Evolutionary conservation across 2,888 invertebrate genomes (phyloP).

Genomic region (Caenorhabditis sp.): DNA sequence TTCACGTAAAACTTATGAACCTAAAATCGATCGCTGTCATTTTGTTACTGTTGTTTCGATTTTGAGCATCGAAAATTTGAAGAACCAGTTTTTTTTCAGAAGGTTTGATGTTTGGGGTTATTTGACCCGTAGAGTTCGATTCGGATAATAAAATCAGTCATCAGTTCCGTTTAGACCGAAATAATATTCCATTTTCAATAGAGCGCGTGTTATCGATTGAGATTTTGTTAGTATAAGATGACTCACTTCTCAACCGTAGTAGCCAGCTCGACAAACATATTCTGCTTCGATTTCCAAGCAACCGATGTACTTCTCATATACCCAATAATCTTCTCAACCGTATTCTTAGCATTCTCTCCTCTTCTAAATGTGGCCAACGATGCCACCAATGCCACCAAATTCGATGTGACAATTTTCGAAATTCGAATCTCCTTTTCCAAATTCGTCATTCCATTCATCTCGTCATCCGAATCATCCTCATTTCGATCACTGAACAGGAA

Average conservation of each 20-base stretch:
- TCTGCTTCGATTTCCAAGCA: constrained; percentile 49
- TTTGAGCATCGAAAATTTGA: no score
- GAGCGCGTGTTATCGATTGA: no score
- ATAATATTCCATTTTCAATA: no score
- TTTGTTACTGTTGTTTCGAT: no score
- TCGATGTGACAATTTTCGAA: constrained; percentile 28
- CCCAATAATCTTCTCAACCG: constrained; percentile 10
- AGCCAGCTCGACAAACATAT: constrained; percentile 28
- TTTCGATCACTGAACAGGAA: neutral
- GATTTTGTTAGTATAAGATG: no score
- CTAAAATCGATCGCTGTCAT: no score
- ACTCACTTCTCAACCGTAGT: constrained; percentile 26
- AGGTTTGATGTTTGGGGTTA: no score
- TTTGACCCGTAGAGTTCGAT: no score
- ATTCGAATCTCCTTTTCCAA: constrained; percentile 43
- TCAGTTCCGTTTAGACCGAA: no score
- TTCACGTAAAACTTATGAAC: no score
- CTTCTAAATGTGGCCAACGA: constrained; percentile 31
- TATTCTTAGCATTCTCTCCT: constrained; percentile 11
- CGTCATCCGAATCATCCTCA: constrained; percentile 36
- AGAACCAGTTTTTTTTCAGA: no score
- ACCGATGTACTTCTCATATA: constrained; percentile 20
- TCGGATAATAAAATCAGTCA: no score
- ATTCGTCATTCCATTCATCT: constrained; percentile 39
- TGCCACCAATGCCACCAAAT: constrained; percentile 36